Evolutionary conservation across 2,113 vertebrate species (phyloP).

Genomic region (Nerophis ophidion): DNA sequence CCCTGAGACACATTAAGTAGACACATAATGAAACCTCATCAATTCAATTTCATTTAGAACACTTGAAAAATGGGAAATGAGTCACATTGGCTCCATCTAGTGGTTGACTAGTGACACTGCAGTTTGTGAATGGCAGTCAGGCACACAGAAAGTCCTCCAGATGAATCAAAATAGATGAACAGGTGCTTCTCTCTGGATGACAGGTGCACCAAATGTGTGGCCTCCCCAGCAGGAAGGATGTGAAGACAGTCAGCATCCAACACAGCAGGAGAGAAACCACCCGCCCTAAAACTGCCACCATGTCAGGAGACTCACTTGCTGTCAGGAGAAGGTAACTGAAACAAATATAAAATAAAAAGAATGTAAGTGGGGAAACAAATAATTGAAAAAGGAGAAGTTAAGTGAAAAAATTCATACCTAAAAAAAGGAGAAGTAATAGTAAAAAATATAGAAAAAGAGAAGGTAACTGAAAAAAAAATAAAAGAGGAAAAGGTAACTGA

Average conservation of each 20-base stretch:
- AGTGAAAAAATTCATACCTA: too few species aligned
- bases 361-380: too few species aligned
- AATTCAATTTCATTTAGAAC: too few species aligned
- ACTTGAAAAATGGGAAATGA: too few species aligned
- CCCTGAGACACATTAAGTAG: too few species aligned
- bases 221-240: constrained; percentile 61
- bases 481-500: too few species aligned
- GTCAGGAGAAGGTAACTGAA: constrained; percentile 76
- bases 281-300: constrained; percentile 59
- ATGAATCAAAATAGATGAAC: background rate
- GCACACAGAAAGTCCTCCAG: background rate
- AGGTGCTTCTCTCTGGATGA: constrained; percentile 15
- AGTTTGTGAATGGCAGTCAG: background rate
- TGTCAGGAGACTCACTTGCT: constrained; percentile 66
- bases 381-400: too few species aligned
- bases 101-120: constrained; percentile 18
- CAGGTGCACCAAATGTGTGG: constrained; percentile 81
- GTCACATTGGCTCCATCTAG: constrained; percentile 45
- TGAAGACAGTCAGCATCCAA: constrained; percentile 54
- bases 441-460: too few species aligned
- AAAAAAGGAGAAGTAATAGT: too few species aligned
- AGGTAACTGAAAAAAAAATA: too few species aligned
- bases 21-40: too few species aligned
- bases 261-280: constrained; percentile 64
- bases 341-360: background rate